Percentiles rank a stretch among this genome's conserved stretches.
These are phyloP conservation scores for Malachius bipustulatus DNA, from an alignment of 2,888 invertebrate genomes.

Conservation along the genomic window DNA sequence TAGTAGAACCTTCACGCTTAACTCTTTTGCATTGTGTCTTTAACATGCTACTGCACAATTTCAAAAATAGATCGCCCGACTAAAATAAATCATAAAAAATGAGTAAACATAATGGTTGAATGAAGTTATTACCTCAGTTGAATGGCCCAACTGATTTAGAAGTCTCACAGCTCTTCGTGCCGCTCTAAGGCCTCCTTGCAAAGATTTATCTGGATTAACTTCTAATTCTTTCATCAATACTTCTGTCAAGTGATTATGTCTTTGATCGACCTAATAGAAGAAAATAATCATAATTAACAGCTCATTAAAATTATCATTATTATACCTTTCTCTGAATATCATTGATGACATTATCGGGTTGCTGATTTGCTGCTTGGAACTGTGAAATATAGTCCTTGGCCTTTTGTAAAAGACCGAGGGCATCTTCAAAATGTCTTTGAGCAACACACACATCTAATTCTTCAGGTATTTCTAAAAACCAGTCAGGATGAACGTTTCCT, in stretches of 20 bases:
- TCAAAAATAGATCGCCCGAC: constrained; percentile 72
- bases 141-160: constrained; percentile 63
- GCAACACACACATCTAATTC: constrained; percentile 92
- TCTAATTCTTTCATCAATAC: constrained; percentile 82
- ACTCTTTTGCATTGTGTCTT: constrained; percentile 72
- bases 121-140: constrained; percentile 41
- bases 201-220: constrained; percentile 78
- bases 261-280: constrained; percentile 47
- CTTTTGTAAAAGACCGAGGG: constrained; percentile 68
- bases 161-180: constrained; percentile 73
- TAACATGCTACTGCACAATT: constrained; percentile 68
- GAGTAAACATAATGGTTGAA: neutral
- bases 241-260: constrained; percentile 68
- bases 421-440: constrained; percentile 90
- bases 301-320: neutral
- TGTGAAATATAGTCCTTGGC: constrained; percentile 43
- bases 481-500: constrained; percentile 52
- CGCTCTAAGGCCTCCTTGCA: constrained; percentile 80
- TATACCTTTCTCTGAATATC: constrained; percentile 40
- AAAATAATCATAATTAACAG: constrained; percentile 5
- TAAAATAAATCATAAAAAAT: constrained; percentile 33
- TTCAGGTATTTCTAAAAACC: constrained; percentile 84
- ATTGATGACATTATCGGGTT: constrained; percentile 35
- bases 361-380: constrained; percentile 25
- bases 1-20: constrained; percentile 67